Percentiles rank a stretch among this genome's conserved stretches.
phyloP scores from a whole-genome alignment of 2,797 vertebrate species.

The Ptychadena robeensis region DNA sequence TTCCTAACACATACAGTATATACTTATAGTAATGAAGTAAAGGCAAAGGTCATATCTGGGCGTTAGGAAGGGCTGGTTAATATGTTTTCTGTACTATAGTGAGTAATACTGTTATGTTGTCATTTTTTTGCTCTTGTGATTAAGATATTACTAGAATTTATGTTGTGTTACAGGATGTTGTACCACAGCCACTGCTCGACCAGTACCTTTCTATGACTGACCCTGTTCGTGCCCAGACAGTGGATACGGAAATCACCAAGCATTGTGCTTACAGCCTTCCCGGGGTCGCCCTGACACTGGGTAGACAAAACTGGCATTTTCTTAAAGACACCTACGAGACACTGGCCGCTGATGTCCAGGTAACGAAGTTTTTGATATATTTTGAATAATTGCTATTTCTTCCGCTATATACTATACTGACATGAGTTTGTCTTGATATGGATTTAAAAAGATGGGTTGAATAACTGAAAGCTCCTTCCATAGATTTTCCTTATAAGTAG shows the following conservation, averaged over 20 bases:
- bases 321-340: constrained; percentile 74
- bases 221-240: constrained; percentile 74
- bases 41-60: no score
- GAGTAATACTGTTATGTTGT: background rate
- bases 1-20: no score
- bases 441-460: no score
- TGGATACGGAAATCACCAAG: constrained; percentile 75
- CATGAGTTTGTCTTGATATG: no score
- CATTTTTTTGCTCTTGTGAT: background rate
- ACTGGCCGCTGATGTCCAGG: constrained; percentile 77
- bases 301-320: constrained; percentile 79
- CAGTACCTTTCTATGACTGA: constrained; percentile 78
- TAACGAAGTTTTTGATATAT: no score
- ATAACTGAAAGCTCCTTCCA: no score
- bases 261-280: constrained; percentile 77
- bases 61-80: no score
- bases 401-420: no score
- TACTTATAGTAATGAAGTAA: no score
- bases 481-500: no score
- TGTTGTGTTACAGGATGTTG: constrained; percentile 70
- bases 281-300: constrained; percentile 73
- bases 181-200: constrained; percentile 76
- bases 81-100: background rate
- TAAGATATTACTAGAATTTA: background rate
- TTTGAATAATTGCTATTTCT: no score